Conservation (phyloP, 2,888 invertebrate genomes). For the Crepidodera aurea region DNA sequence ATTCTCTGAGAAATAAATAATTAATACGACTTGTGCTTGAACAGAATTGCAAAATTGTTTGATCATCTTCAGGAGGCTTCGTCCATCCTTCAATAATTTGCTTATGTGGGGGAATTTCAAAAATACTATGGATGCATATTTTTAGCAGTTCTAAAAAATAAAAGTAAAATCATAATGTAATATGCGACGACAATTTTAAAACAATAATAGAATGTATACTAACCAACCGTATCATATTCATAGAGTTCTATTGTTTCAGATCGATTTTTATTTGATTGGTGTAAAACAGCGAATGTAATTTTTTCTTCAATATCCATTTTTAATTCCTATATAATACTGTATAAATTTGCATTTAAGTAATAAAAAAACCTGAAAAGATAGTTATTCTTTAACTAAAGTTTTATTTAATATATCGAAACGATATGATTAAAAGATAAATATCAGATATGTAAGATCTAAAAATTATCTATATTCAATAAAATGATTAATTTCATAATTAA, state of each 20-base stretch:
- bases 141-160: constrained; percentile 67
- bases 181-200: too few relatives aligned
- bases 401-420: too few relatives aligned
- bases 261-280: neutral
- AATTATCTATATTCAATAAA: too few relatives aligned
- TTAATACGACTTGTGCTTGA: constrained; percentile 30
- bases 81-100: constrained; percentile 45
- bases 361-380: too few relatives aligned
- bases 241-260: constrained; percentile 24
- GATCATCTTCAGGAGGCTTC: constrained; percentile 38
- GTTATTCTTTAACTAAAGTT: too few relatives aligned
- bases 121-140: constrained; percentile 31
- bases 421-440: too few relatives aligned
- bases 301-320: neutral
- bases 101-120: constrained; percentile 38
- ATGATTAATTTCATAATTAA: too few relatives aligned
- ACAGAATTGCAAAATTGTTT: constrained; percentile 39
- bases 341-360: too few relatives aligned
- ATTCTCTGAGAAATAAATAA: constrained; percentile 28
- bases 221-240: constrained; percentile 42
- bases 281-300: neutral
- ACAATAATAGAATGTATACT: constrained; percentile 17
- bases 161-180: neutral
- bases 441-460: too few relatives aligned
- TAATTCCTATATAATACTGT: neutral